Percentiles rank a stretch among this genome's conserved stretches.
These are phyloP conservation scores for Ctenochaetus hawaiiensis DNA, from an alignment of 2,797 vertebrate genomes.

Conservation along the genomic window DNA sequence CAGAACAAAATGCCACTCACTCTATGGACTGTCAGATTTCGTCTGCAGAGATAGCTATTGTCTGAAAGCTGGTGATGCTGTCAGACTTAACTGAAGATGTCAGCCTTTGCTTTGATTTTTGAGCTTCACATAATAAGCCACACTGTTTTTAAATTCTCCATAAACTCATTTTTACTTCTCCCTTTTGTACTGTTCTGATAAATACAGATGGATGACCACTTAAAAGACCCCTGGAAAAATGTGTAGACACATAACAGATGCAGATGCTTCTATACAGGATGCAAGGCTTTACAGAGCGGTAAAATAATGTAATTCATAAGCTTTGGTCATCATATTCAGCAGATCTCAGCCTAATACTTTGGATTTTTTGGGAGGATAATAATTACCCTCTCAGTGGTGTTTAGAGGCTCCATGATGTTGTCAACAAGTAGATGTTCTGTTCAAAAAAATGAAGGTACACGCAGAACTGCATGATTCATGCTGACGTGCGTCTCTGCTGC, in stretches of 20 bases:
- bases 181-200: too few species aligned
- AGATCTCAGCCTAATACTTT: background rate
- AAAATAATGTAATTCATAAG: background rate
- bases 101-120: background rate
- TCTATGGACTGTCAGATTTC: background rate
- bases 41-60: background rate
- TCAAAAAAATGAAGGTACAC: background rate
- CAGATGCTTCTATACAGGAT: too few species aligned
- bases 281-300: too few species aligned
- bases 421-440: conserved; percentile 7
- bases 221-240: too few species aligned
- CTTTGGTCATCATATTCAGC: background rate
- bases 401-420: too few species aligned
- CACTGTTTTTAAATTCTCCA: too few species aligned
- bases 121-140: background rate
- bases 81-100: background rate
- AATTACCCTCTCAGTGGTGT: background rate
- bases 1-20: background rate
- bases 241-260: too few species aligned
- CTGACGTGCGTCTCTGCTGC: conserved; percentile 15
- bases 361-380: background rate
- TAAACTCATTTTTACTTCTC: too few species aligned
- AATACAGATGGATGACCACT: too few species aligned
- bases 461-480: conserved; percentile 32
- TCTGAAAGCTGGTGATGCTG: background rate